Conservation (phyloP, 2,113 vertebrate species). For the Pygoscelis antarcticus region DNA sequence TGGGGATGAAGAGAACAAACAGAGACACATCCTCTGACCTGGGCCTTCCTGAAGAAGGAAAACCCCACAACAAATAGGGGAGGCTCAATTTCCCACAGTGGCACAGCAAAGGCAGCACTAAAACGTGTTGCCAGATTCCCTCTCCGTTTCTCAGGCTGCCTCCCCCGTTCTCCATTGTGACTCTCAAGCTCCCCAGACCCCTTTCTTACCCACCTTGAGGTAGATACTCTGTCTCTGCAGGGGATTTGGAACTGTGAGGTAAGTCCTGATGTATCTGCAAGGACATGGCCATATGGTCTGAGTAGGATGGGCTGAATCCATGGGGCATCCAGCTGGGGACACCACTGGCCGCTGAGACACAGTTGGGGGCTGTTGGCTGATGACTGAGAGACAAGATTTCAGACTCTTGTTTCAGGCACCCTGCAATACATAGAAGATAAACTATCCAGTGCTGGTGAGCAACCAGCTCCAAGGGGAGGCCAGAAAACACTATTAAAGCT, state of each 20-base stretch:
- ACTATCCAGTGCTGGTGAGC: neutral
- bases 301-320: neutral
- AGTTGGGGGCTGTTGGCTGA: neutral
- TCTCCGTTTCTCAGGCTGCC: neutral
- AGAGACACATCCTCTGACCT: neutral
- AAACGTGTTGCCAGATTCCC: neutral
- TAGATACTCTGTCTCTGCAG: neutral
- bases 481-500: neutral
- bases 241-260: neutral
- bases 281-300: neutral
- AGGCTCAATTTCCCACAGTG: neutral
- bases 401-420: neutral
- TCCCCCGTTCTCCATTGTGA: neutral
- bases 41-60: neutral
- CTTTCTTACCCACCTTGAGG: rapidly evolving
- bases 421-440: neutral
- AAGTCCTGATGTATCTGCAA: neutral
- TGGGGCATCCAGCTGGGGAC: neutral
- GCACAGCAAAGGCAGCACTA: neutral
- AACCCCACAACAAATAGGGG: neutral
- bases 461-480: neutral
- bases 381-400: neutral
- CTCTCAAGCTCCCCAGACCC: neutral
- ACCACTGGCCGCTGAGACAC: neutral
- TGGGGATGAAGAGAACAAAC: neutral